These are phyloP conservation scores for Heliconius erato DNA, from an alignment of 2,888 invertebrate genomes.

Conservation along the genomic window DNA sequence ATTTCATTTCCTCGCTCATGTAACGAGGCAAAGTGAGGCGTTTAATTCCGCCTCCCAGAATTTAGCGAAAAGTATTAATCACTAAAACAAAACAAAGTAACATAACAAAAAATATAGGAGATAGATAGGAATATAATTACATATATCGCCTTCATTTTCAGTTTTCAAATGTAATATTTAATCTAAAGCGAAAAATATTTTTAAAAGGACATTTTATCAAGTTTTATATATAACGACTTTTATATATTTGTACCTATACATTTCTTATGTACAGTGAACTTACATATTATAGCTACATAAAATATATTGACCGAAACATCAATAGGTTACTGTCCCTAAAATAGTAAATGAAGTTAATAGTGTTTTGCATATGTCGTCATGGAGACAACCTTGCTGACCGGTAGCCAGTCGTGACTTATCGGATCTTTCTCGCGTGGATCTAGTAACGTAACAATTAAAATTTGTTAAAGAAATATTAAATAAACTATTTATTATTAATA, in stretches of 20 bases:
- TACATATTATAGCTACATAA: background rate
- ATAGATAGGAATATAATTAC: background rate
- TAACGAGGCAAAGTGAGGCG: too few species aligned
- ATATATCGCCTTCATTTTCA: background rate
- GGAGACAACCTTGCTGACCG: constrained; percentile 53
- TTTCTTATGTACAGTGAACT: background rate
- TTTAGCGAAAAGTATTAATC: too few species aligned
- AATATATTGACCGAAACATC: constrained; percentile 15
- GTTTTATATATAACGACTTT: background rate
- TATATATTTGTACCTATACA: background rate
- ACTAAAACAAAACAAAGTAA: background rate
- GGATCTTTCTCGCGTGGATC: constrained; percentile 40
- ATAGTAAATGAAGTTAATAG: constrained; percentile 54
- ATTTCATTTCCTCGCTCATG: too few species aligned
- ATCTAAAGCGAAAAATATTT: background rate
- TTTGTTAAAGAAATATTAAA: background rate
- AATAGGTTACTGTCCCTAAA: constrained; percentile 25
- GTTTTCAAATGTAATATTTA: background rate
- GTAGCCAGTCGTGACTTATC: constrained; percentile 32
- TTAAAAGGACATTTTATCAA: background rate
- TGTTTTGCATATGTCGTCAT: constrained; percentile 54
- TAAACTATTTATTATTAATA: too few species aligned
- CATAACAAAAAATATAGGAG: background rate
- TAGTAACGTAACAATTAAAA: constrained; percentile 15
- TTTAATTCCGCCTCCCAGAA: too few species aligned